These are phyloP conservation scores for Macrobrachium rosenbergii DNA, from an alignment of 1,140 invertebrate species.

Conservation along the genomic window DNA sequence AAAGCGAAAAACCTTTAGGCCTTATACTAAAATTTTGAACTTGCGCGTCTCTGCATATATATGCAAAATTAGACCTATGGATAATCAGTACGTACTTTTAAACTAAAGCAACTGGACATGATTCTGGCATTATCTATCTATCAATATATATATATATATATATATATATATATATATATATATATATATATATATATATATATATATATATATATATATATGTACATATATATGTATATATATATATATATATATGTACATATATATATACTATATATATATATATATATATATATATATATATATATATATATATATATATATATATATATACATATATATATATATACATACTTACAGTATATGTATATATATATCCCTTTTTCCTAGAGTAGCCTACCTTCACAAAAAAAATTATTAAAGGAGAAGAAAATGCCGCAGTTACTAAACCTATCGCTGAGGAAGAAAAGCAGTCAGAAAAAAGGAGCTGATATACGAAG, in stretches of 20 bases:
- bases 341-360: not conserved
- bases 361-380: not conserved
- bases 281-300: conserved; percentile 44
- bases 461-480: no score
- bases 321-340: conserved; percentile 4
- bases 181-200: conserved; percentile 15
- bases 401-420: no score
- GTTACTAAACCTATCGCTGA: no score
- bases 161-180: conserved; percentile 3
- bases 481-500: no score
- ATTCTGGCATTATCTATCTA: conserved; percentile 17
- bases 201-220: conserved; percentile 25
- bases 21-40: no score
- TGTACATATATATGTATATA: conserved; percentile 23
- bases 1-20: no score
- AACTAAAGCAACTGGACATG: not conserved
- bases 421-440: no score
- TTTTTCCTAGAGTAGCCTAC: not conserved
- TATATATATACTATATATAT: conserved; percentile 16
- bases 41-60: no score
- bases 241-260: conserved; percentile 1
- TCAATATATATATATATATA: conserved; percentile 10
- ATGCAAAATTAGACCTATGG: no score
- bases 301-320: conserved; percentile 38
- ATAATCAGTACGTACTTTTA: no score